Evolutionary conservation across 2,113 vertebrate genomes (phyloP).

Genomic region (Scolopax mira): DNA sequence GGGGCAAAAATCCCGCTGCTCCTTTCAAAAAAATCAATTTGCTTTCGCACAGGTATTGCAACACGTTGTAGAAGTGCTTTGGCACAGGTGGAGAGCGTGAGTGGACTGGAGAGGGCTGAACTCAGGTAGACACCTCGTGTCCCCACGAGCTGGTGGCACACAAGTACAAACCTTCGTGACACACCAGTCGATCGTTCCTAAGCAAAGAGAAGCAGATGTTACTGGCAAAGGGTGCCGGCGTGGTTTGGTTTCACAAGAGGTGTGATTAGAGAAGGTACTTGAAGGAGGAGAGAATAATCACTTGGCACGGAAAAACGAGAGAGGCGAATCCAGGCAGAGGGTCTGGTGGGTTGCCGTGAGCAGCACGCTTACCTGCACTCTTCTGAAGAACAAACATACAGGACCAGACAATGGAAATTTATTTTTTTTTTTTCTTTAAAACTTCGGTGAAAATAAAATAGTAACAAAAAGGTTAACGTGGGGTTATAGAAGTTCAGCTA

Average conservation of each 20-base stretch:
- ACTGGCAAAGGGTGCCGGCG: not conserved
- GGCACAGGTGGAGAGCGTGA: rapidly evolving
- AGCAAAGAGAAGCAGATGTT: slow-evolving; percentile 5
- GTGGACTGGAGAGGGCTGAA: not conserved
- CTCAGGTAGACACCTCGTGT: not conserved
- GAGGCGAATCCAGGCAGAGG: not conserved
- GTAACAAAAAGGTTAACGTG: slow-evolving; percentile 27
- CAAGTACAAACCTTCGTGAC: not conserved
- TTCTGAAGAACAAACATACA: not conserved
- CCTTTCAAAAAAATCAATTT: not conserved
- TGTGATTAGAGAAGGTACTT: slow-evolving; percentile 18
- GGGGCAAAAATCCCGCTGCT: not conserved
- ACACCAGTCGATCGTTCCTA: rapidly evolving
- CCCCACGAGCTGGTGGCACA: not conserved
- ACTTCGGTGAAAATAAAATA: slow-evolving; percentile 40
- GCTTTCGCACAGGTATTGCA: too few species aligned
- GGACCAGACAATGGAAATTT: not conserved
- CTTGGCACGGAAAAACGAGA: not conserved
- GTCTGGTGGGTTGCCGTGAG: not conserved
- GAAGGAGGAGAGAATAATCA: not conserved
- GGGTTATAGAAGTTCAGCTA: slow-evolving; percentile 10
- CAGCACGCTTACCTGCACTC: not conserved
- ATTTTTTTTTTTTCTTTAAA: not conserved
- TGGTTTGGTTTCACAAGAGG: slow-evolving; percentile 26
- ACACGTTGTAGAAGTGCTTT: not conserved